Percentiles rank a stretch among this genome's conserved stretches.
Evolutionary conservation across 2,888 invertebrate species (phyloP).

Genomic region (Zhuqinia jingwanae): DNA sequence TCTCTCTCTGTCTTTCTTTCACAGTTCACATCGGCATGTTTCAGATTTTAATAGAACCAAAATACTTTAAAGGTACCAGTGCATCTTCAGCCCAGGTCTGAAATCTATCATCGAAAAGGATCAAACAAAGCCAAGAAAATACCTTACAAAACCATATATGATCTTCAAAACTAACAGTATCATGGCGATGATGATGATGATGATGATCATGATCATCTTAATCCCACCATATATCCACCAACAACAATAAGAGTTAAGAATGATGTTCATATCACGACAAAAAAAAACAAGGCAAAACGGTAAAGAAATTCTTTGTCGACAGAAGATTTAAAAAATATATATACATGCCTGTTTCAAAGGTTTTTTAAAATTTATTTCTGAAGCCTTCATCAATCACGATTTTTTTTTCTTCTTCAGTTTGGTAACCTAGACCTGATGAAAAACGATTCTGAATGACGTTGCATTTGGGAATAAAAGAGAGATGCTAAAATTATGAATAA

Average conservation of each 20-base stretch:
- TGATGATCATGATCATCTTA: constrained; percentile 13
- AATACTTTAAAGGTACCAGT: background rate
- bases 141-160: constrained; percentile 21
- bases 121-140: constrained; percentile 37
- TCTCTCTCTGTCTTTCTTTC: too few relatives aligned
- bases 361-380: constrained; percentile 8
- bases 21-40: constrained; percentile 15
- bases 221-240: background rate
- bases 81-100: background rate
- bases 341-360: background rate
- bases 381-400: constrained; percentile 63
- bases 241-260: constrained; percentile 33
- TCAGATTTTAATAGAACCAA: constrained; percentile 19
- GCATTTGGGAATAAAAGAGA: constrained; percentile 12
- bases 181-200: background rate
- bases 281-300: constrained; percentile 25
- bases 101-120: constrained; percentile 35
- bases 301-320: constrained; percentile 21
- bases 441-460: constrained; percentile 47
- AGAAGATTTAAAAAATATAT: background rate
- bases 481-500: constrained; percentile 43
- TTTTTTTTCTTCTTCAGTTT: background rate
- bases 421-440: constrained; percentile 60
- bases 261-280: constrained; percentile 33
- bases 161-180: background rate